Percentiles rank a stretch among this genome's conserved stretches.
Evolutionary conservation across 37 sponge, comb jelly and placozoan species (phyloP).

Genomic region (Halichondria panicea): DNA sequence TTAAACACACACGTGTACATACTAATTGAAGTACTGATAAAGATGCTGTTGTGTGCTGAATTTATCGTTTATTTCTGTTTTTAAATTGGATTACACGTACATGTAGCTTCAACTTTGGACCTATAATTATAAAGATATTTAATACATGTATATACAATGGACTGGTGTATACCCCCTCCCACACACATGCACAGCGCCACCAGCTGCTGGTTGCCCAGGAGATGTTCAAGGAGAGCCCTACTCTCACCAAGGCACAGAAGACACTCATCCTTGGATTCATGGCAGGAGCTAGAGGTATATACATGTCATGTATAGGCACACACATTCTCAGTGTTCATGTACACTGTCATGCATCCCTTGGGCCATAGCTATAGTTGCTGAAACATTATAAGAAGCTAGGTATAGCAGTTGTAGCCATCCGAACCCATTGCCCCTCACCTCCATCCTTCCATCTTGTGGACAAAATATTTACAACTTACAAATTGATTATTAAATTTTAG

Average conservation of each 20-base stretch:
- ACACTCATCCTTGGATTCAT: slow-evolving; percentile 82
- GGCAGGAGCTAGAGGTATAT: slow-evolving; percentile 80
- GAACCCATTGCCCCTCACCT: no score
- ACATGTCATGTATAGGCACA: not conserved
- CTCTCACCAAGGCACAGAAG: slow-evolving; percentile 70
- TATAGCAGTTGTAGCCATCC: no score
- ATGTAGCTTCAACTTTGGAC: not conserved
- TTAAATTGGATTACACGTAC: no score
- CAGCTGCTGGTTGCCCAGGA: slow-evolving; percentile 75
- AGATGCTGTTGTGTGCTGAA: no score
- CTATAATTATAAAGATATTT: not conserved
- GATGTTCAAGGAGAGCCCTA: slow-evolving; percentile 84
- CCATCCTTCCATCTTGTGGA: no score
- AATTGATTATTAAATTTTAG: no score
- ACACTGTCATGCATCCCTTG: not conserved
- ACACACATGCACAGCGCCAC: slow-evolving; percentile 47
- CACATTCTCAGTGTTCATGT: no score
- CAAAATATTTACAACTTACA: no score
- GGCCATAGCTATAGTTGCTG: not conserved
- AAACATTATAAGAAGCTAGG: not conserved
- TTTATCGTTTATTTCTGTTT: not conserved
- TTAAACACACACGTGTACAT: not conserved
- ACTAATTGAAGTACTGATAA: no score
- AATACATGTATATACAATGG: not conserved
- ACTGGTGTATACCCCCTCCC: not conserved